Evolutionary conservation across 2,888 invertebrate species (phyloP), one percentile per base, ranked within the genome.

Genomic region (Uropetala carovei): DNA sequence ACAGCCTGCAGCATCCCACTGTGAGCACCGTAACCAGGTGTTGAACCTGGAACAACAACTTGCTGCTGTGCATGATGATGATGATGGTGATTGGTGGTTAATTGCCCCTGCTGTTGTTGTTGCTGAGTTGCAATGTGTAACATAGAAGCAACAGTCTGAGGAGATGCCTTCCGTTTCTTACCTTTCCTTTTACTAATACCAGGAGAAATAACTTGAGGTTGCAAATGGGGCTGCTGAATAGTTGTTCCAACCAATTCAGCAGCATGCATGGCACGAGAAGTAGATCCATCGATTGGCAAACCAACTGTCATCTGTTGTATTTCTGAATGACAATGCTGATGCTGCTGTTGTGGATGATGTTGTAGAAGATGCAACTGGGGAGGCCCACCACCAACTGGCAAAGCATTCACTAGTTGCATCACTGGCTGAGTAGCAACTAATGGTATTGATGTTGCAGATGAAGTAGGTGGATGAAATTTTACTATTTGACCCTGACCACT

Each of bases 1-100:
- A 97, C 95, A 0, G 97, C 97, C 94, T 97, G 97, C 94, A 97
- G 95, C 96, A 97, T 97, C 5, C 97, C 97, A 3, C 96, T 96
- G 0, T 97, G 96, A 0, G 89, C 43, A 43, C 64, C 64, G 64
- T 89, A 89, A 10, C 64, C 94, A 95, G 95, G 81, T 95, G 94
- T 93, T 95, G 95, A 92, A 95, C 95, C 93, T 96, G 96, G 4
- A 96, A 96, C 27, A 92, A 92, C 68, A 91, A 93, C 86, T 11
- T 68, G 92, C 86, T 86, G 92, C n/a, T 84, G 84, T n/a, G 84
- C n/a, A 58, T 57, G 92, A 18, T 92, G 96, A 95, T 3, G 96
- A 94, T 92, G 96, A 95, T 58, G 96, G 95, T 82, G 96, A 95
- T 95, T 94, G 18, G 95, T 94, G 84, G 95, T 95, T 96, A 97